These are phyloP conservation scores for Macrocentrus cingulum DNA, from an alignment of 1,140 invertebrate species.

Conservation along the genomic window DNA sequence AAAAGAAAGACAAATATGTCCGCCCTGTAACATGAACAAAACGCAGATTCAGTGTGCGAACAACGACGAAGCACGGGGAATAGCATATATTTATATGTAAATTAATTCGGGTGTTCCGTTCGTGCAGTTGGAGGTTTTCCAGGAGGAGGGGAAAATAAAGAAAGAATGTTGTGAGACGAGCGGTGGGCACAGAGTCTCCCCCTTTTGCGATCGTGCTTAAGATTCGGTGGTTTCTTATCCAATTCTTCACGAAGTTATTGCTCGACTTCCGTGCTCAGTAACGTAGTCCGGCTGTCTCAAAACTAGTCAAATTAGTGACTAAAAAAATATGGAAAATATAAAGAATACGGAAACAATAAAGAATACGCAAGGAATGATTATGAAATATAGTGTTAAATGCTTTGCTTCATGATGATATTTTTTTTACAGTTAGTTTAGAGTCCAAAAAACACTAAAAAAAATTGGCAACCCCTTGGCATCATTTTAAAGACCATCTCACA, in stretches of 20 bases:
- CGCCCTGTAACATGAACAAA: constrained; percentile 61
- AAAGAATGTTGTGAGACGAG: background rate
- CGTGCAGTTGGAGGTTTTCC: constrained; percentile 39
- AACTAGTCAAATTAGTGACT: too few relatives aligned
- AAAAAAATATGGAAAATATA: background rate
- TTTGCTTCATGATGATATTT: too few relatives aligned
- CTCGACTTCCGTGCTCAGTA: constrained; percentile 2
- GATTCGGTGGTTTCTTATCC: constrained; percentile 25
- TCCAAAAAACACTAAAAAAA: too few relatives aligned
- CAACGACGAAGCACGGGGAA: constrained; percentile 26
- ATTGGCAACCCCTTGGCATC: too few relatives aligned
- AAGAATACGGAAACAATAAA: too few relatives aligned
- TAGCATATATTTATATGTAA: constrained; percentile 40
- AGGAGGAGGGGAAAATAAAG: constrained; percentile 18
- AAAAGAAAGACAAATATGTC: constrained; percentile 96
- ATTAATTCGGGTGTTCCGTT: constrained; percentile 36
- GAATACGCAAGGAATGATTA: too few relatives aligned
- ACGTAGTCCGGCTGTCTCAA: background rate
- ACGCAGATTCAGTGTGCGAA: constrained; percentile 3
- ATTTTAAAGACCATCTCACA: too few relatives aligned
- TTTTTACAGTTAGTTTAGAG: too few relatives aligned
- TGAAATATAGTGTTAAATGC: too few relatives aligned
- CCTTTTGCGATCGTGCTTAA: constrained; percentile 19
- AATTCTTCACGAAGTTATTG: constrained; percentile 6
- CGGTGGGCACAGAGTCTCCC: background rate